phyloP scores from a whole-genome alignment of 2,113 vertebrate species.

The Delphinus delphis region DNA sequence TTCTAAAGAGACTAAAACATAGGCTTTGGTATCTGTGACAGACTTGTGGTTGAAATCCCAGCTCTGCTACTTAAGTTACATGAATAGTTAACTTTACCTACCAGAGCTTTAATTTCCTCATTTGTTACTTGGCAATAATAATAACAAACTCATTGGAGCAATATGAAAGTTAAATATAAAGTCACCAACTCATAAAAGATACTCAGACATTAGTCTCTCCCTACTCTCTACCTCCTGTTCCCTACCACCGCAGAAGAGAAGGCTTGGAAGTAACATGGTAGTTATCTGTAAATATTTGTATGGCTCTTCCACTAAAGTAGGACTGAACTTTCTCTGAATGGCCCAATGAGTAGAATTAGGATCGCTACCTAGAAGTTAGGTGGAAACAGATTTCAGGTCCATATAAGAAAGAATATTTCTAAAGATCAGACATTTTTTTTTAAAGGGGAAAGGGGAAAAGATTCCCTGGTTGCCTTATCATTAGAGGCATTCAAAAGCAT shows the following conservation, averaged over 20 bases:
- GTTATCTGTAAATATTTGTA: not conserved
- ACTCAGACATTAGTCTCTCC: not conserved
- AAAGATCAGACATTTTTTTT: not conserved
- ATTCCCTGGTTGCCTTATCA: not conserved
- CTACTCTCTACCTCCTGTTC: not conserved
- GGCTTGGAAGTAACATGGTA: not conserved
- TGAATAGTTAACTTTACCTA: not conserved
- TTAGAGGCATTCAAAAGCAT: not conserved
- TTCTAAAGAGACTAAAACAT: not conserved
- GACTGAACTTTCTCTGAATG: not conserved
- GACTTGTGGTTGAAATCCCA: not conserved
- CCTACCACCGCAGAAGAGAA: not conserved
- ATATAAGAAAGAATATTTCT: conserved; percentile 12
- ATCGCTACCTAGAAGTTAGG: not conserved
- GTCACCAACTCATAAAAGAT: not conserved
- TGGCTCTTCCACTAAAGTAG: not conserved
- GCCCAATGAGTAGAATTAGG: not conserved
- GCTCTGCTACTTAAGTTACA: not conserved
- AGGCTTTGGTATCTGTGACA: not conserved
- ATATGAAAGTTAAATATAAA: conserved; percentile 15
- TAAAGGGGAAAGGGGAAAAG: not conserved
- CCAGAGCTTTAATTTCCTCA: not conserved
- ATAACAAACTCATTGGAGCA: not conserved
- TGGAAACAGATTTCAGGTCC: not conserved
- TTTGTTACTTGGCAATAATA: conserved; percentile 26